A percentile compares a stretch with the other conserved stretches of the same genome.
These are phyloP conservation scores for Pseudochaenichthys georgianus DNA, from an alignment of 2,797 vertebrate species.

Conservation along the genomic window DNA sequence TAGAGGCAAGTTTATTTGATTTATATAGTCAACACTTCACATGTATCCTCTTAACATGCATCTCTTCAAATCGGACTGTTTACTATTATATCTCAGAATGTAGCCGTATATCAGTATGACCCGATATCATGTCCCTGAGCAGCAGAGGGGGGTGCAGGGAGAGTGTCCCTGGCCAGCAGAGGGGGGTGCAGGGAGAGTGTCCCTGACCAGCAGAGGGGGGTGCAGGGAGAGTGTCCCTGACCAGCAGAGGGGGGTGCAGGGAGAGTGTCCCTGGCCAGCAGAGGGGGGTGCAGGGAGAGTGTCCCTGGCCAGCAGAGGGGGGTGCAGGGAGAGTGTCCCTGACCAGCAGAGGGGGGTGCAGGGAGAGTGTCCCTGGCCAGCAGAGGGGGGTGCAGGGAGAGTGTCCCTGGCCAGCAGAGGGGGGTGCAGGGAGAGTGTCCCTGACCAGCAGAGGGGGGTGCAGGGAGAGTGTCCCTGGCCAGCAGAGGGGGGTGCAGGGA, in stretches of 20 bases:
- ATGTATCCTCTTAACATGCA: neutral
- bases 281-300: neutral
- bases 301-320: too few species aligned
- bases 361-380: neutral
- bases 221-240: neutral
- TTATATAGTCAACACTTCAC: neutral
- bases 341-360: too few species aligned
- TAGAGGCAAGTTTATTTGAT: too few species aligned
- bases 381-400: too few species aligned
- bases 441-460: slow-evolving; percentile 57
- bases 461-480: slow-evolving; percentile 20
- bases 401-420: neutral
- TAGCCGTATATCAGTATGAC: neutral
- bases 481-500: slow-evolving; percentile 52
- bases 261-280: neutral
- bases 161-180: neutral
- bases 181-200: neutral
- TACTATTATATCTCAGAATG: neutral
- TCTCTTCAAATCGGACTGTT: neutral
- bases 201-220: too few species aligned
- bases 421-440: neutral
- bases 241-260: too few species aligned
- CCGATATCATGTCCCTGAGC: neutral
- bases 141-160: too few species aligned
- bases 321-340: neutral